Percentiles rank a stretch among this genome's conserved stretches.
phyloP scores from a whole-genome alignment of 2,113 vertebrate species.

The Bujurquina vittata region DNA sequence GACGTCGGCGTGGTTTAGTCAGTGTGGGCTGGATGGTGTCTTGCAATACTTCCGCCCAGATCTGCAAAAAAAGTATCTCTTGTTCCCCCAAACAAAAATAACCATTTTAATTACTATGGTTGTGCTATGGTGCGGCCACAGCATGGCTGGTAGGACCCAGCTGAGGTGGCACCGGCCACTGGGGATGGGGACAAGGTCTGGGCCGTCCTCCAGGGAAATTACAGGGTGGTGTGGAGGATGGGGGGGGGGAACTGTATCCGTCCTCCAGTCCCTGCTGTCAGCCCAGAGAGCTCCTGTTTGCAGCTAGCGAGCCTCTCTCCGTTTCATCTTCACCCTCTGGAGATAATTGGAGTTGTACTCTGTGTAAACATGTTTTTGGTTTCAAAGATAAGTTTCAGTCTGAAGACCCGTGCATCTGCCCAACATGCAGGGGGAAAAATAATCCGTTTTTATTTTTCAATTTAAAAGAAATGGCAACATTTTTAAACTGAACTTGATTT shows the following conservation, averaged over 20 bases:
- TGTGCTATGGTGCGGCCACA: conserved; percentile 63
- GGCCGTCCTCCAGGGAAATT: conserved; percentile 75
- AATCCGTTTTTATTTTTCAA: not conserved
- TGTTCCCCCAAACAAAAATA: conserved; percentile 76
- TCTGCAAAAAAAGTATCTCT: conserved; percentile 45
- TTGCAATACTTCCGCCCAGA: conserved; percentile 69
- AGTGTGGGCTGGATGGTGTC: conserved; percentile 60
- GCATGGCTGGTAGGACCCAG: conserved; percentile 70
- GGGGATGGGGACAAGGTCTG: conserved; percentile 66
- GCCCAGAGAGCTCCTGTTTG: conserved; percentile 45
- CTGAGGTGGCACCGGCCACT: conserved; percentile 76
- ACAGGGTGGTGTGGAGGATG: conserved; percentile 62
- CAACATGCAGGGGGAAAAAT: not conserved
- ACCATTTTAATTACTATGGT: conserved; percentile 79
- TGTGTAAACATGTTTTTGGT: conserved; percentile 56
- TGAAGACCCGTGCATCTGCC: conserved; percentile 17
- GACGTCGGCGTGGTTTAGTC: conserved; percentile 63
- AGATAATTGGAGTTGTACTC: conserved; percentile 58
- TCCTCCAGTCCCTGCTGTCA: conserved; percentile 55
- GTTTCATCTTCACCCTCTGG: conserved; percentile 52
- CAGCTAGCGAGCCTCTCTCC: conserved; percentile 39
- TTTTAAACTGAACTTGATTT: conserved; percentile 15
- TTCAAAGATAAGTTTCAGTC: conserved; percentile 51
- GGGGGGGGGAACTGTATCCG: conserved; percentile 41
- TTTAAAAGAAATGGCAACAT: not conserved